These are phyloP conservation scores for Syrrhaptes paradoxus DNA, from an alignment of 2,113 vertebrate species.

Conservation along the genomic window DNA sequence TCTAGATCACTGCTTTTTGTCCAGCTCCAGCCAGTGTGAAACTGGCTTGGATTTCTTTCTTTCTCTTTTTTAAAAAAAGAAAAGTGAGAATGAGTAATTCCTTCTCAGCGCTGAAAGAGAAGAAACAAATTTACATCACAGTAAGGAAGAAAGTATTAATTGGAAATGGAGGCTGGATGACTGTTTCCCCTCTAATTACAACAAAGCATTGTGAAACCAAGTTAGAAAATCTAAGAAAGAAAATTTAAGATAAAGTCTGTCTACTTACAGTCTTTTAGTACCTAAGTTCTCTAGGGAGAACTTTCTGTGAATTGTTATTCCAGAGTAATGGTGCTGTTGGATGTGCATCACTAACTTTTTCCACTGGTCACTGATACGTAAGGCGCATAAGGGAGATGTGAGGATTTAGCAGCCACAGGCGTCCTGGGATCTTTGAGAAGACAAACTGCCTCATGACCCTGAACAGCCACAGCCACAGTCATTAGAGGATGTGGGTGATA, in stretches of 20 bases:
- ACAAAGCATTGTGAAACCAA: background rate
- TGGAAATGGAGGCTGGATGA: background rate
- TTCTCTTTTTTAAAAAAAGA: background rate
- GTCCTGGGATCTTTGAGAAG: background rate
- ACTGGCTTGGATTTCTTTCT: constrained; percentile 8
- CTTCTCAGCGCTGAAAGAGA: background rate
- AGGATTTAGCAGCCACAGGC: background rate
- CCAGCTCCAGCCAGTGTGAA: background rate
- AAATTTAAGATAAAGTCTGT: background rate
- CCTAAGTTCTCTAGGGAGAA: background rate
- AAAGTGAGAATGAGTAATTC: background rate
- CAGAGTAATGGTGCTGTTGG: background rate
- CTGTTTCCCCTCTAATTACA: background rate
- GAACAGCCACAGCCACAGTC: background rate
- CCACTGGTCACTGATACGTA: rapidly evolving
- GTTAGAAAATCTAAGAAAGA: background rate
- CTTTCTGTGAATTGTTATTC: background rate
- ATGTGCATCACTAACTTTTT: background rate
- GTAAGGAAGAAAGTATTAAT: background rate
- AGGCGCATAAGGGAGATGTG: background rate
- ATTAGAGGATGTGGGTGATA: background rate
- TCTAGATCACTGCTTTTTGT: constrained; percentile 3
- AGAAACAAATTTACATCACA: background rate
- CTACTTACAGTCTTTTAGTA: background rate
- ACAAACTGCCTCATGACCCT: background rate